Percentiles rank a stretch among this genome's conserved stretches.
Evolutionary conservation across 2,797 vertebrate genomes (phyloP).

Genomic region (Kryptopterus vitreolus): DNA sequence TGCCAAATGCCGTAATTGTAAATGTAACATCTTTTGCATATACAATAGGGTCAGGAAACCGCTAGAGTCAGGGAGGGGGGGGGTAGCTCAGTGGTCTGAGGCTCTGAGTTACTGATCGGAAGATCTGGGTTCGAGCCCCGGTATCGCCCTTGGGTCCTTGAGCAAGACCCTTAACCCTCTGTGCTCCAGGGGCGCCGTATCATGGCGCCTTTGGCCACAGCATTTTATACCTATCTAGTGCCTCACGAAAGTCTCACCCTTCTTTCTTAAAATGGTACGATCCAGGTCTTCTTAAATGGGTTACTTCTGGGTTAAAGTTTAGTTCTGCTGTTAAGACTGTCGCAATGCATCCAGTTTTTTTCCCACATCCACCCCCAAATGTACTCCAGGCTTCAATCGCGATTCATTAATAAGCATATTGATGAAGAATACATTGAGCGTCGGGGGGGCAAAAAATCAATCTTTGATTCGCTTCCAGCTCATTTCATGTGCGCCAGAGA

Average conservation of each 20-base stretch:
- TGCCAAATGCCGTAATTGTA: no score
- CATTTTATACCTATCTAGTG: not conserved
- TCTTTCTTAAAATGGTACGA: not conserved
- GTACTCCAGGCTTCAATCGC: not conserved
- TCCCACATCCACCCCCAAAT: not conserved
- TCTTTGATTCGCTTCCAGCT: not conserved
- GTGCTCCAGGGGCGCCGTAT: no score
- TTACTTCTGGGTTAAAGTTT: not conserved
- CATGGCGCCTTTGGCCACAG: not conserved
- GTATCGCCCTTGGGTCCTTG: no score
- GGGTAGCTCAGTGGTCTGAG: no score
- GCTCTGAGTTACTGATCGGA: no score
- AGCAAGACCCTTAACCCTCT: no score
- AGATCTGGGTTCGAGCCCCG: no score
- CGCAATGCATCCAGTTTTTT: not conserved
- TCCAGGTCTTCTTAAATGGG: not conserved
- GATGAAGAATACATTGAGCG: not conserved
- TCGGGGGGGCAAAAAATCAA: not conserved
- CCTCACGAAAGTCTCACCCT: not conserved
- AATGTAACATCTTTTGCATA: no score
- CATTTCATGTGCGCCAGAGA: not conserved
- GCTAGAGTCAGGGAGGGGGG: no score
- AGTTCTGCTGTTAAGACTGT: not conserved
- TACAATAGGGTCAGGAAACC: no score
- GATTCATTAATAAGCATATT: not conserved